Conservation (phyloP, 2,888 invertebrate species). For the Mesorhabditis spiculigera region DNA sequence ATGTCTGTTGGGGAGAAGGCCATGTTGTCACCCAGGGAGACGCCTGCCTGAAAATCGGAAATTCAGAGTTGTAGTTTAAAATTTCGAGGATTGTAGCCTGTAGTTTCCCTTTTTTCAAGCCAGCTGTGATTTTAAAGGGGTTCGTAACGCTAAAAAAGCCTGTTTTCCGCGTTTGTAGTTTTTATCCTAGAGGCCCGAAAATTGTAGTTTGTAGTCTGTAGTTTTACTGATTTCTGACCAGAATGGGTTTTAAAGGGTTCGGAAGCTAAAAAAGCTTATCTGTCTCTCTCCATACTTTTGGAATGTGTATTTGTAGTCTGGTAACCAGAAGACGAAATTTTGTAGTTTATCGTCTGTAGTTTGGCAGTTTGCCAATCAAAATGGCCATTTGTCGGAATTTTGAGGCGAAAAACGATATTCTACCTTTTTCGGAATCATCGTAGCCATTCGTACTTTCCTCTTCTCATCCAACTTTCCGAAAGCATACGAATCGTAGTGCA, state of each 20-base stretch:
- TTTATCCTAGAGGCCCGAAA: no score
- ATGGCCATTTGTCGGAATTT: no score
- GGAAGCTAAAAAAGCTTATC: background rate
- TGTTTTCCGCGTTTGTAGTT: no score
- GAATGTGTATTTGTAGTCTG: background rate
- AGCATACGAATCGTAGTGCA: constrained; percentile 52
- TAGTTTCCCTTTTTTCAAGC: no score
- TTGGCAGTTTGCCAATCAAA: no score
- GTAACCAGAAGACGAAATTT: background rate
- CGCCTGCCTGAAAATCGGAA: constrained; percentile 14
- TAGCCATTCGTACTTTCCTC: constrained; percentile 33
- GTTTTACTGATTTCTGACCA: background rate
- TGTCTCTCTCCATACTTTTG: background rate
- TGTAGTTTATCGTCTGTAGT: no score
- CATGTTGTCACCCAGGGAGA: constrained; percentile 37
- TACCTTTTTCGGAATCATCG: constrained; percentile 47
- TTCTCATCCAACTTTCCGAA: constrained; percentile 39
- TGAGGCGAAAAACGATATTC: no score
- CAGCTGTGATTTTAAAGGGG: no score
- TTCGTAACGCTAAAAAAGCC: no score
- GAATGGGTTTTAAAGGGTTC: background rate
- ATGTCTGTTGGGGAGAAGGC: constrained; percentile 35
- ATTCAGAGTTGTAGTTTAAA: background rate
- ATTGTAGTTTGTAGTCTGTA: no score
- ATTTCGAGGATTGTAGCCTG: background rate